Conservation (phyloP, 2,888 invertebrate species). For the Alloplasta piceator region DNA sequence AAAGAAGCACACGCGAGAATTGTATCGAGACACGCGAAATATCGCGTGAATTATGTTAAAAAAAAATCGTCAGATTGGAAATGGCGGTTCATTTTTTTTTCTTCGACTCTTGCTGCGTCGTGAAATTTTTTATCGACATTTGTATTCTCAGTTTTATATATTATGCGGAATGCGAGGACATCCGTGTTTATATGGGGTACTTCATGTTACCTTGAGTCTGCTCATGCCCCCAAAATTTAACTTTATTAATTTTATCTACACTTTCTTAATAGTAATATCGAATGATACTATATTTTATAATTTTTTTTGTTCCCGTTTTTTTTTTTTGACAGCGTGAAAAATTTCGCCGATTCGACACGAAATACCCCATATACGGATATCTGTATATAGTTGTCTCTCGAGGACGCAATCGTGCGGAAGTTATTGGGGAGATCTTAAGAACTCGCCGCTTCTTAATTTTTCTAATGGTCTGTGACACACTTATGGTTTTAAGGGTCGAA, state of each 20-base stretch:
- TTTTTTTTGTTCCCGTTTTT: no score
- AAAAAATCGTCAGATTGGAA: background rate
- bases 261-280: no score
- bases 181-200: no score
- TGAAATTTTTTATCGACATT: conserved; percentile 52
- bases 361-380: conserved; percentile 17
- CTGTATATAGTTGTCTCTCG: conserved; percentile 15
- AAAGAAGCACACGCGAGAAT: conserved; percentile 53
- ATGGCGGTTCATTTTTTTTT: no score
- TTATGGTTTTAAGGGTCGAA: conserved; percentile 71
- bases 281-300: no score
- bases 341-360: background rate
- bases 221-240: no score
- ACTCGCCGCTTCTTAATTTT: conserved; percentile 77
- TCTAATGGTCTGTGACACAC: conserved; percentile 78
- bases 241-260: no score
- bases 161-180: no score
- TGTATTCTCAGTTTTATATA: conserved; percentile 28
- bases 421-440: conserved; percentile 63
- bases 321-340: no score
- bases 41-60: conserved; percentile 10
- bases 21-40: conserved; percentile 15
- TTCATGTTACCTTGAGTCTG: no score
- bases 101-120: no score
- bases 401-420: background rate